phyloP scores from a whole-genome alignment of 2,888 invertebrate genomes.

The Pheosia gnoma region DNA sequence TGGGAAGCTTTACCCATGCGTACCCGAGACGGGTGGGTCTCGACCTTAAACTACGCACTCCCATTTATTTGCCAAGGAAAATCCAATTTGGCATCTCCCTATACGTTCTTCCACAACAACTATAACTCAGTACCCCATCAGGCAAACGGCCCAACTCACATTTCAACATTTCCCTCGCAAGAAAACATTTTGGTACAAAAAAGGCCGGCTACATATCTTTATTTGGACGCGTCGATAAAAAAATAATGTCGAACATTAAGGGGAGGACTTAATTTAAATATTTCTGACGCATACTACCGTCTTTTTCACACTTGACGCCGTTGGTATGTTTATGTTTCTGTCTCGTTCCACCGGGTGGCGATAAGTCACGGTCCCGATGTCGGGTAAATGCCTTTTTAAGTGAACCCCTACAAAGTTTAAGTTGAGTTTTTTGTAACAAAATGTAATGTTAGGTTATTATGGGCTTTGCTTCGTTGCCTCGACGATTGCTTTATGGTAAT shows the following conservation, averaged over 20 bases:
- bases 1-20: no score
- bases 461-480: conserved; percentile 54
- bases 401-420: conserved; percentile 58
- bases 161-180: conserved; percentile 35
- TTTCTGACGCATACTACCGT: conserved; percentile 57
- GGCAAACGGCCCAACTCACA: conserved; percentile 30
- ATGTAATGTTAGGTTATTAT: conserved; percentile 50
- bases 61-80: conserved; percentile 16
- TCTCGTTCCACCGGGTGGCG: conserved; percentile 54
- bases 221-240: conserved; percentile 77
- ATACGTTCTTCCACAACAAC: conserved; percentile 26
- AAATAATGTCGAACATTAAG: conserved; percentile 81
- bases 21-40: no score
- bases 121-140: conserved; percentile 33
- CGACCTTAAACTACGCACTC: background rate
- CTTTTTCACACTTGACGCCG: conserved; percentile 38
- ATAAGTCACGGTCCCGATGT: conserved; percentile 67
- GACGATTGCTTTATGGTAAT: conserved; percentile 52
- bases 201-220: conserved; percentile 68
- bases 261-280: conserved; percentile 81
- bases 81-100: conserved; percentile 25
- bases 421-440: conserved; percentile 56
- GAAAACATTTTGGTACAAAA: conserved; percentile 50
- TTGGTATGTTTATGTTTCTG: conserved; percentile 25
- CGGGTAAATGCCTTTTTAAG: conserved; percentile 78